Evolutionary conservation across 2,113 vertebrate genomes (phyloP).

Genomic region (Oncorhynchus tshawytscha): DNA sequence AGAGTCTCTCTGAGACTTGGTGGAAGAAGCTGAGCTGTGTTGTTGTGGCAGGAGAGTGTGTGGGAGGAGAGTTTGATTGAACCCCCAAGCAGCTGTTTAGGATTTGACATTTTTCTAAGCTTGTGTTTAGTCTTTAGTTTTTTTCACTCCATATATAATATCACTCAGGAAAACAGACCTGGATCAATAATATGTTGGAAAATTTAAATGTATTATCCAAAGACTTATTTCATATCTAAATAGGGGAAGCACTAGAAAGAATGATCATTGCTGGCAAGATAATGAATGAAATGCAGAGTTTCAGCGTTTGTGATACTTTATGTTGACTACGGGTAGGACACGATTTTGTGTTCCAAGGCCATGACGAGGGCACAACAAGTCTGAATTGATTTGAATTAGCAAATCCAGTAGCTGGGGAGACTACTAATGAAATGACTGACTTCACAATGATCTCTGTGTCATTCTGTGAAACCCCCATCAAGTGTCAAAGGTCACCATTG

Average conservation of each 20-base stretch:
- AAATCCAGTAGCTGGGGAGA: background rate
- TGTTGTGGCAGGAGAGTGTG: slow-evolving; percentile 48
- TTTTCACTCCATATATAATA: background rate
- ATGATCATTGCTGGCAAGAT: no score
- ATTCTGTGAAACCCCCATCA: background rate
- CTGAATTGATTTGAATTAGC: background rate
- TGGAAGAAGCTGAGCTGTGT: slow-evolving; percentile 78
- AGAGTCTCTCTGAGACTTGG: slow-evolving; percentile 72
- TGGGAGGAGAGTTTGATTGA: slow-evolving; percentile 41
- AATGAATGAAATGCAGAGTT: no score
- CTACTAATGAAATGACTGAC: background rate
- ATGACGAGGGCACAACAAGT: background rate
- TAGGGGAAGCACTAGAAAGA: no score
- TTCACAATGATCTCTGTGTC: background rate
- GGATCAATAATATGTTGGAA: background rate
- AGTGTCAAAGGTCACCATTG: background rate
- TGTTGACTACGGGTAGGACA: no score
- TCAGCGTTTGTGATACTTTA: no score
- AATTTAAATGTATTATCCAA: background rate
- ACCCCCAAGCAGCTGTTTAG: background rate
- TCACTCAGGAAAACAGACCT: background rate
- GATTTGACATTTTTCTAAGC: background rate
- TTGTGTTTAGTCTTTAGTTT: background rate
- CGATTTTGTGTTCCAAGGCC: background rate
- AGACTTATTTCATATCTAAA: no score